A percentile compares a stretch with the other conserved stretches of the same genome.
phyloP scores from a whole-genome alignment of 1,140 invertebrate genomes.

The Drosophila hydei region DNA sequence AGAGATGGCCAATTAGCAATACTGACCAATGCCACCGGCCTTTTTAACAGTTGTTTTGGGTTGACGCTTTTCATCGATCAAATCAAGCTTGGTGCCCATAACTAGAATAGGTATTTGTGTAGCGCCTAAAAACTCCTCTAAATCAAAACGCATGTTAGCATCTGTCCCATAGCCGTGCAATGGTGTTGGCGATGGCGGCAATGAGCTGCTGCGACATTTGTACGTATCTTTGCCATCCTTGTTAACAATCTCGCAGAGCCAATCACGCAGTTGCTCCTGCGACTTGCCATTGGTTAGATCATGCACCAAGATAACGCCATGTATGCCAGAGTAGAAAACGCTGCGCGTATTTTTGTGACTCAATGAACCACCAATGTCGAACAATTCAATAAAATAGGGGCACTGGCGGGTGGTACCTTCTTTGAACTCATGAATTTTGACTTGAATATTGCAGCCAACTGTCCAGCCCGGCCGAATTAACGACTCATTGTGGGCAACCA shows the following conservation, averaged over 20 bases:
- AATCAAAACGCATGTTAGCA: constrained; percentile 90
- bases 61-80: constrained; percentile 89
- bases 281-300: constrained; percentile 98
- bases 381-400: constrained; percentile 97
- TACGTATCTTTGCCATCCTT: constrained; percentile 87
- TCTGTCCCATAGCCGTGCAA: constrained; percentile 55
- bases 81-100: constrained; percentile 96
- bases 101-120: constrained; percentile 95
- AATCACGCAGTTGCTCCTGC: constrained; percentile 95
- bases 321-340: constrained; percentile 96
- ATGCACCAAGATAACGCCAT: constrained; percentile 98
- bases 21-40: constrained; percentile 86
- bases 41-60: constrained; percentile 87
- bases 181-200: constrained; percentile 45
- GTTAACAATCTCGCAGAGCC: constrained; percentile 95
- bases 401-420: constrained; percentile 96
- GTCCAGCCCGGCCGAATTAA: constrained; percentile 95
- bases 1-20: neutral
- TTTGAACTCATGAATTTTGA: constrained; percentile 97
- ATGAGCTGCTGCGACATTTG: constrained; percentile 35
- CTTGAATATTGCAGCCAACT: constrained; percentile 97
- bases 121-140: constrained; percentile 94
- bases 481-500: constrained; percentile 94
- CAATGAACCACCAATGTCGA: constrained; percentile 97
- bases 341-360: constrained; percentile 95